A percentile compares a stretch with the other conserved stretches of the same genome.
These are phyloP conservation scores for Macquaria ambigua DNA, from an alignment of 2,113 vertebrate species.

Conservation along the genomic window DNA sequence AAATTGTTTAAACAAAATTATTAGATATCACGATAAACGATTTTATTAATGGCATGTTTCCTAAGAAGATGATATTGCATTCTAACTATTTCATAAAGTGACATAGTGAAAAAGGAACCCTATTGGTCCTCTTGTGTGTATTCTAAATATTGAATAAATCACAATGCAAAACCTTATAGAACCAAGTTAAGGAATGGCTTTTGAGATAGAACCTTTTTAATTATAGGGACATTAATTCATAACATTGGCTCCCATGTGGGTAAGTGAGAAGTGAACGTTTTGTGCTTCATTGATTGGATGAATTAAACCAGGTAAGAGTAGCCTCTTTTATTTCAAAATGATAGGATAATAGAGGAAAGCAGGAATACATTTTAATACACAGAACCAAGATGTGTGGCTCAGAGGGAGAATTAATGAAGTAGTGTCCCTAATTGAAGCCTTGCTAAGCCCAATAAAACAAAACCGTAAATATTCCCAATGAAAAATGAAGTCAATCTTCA, in stretches of 20 bases:
- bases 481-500: constrained; percentile 6
- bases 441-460: constrained; percentile 1
- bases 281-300: constrained; percentile 18
- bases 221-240: constrained; percentile 2
- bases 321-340: background rate
- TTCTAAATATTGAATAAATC: background rate
- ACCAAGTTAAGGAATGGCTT: background rate
- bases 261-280: constrained; percentile 3
- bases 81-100: background rate
- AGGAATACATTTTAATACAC: constrained; percentile 1
- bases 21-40: background rate
- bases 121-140: background rate
- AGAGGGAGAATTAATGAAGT: constrained; percentile 10
- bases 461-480: constrained; percentile 2
- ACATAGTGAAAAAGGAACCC: background rate
- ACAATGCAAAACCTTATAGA: background rate
- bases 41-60: background rate
- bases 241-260: background rate
- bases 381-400: background rate
- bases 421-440: constrained; percentile 1
- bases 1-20: background rate
- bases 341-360: background rate
- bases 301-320: constrained; percentile 8
- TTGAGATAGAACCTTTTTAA: constrained; percentile 6
- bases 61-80: background rate